Evolutionary conservation across 2,113 vertebrate genomes (phyloP).

Genomic region (Brevimyrus niger): DNA sequence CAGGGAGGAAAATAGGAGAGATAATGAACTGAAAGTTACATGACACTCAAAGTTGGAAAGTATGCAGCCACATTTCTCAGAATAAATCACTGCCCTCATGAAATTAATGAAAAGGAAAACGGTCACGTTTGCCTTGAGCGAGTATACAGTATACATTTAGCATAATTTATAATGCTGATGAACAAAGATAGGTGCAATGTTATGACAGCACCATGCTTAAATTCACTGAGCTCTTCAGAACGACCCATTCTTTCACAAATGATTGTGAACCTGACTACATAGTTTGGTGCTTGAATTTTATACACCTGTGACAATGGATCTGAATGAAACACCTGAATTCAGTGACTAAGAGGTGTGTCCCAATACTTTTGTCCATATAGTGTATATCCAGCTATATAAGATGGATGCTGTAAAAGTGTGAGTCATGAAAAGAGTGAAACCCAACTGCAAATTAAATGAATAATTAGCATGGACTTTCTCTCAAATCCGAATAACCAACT

Average conservation of each 20-base stretch:
- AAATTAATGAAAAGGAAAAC: not conserved
- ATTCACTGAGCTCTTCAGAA: not conserved
- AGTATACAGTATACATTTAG: not conserved
- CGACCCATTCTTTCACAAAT: not conserved
- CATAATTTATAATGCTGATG: not conserved
- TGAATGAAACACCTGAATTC: too few species aligned
- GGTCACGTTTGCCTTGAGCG: not conserved
- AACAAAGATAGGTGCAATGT: not conserved
- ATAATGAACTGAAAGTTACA: conserved; percentile 14
- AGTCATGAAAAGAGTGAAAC: too few species aligned
- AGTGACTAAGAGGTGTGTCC: too few species aligned
- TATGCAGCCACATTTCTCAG: not conserved
- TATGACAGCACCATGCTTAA: not conserved
- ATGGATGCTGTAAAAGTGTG: not conserved
- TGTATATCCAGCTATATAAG: not conserved
- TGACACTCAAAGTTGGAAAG: not conserved
- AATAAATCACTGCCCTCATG: not conserved
- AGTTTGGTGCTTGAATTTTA: too few species aligned
- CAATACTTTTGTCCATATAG: too few species aligned
- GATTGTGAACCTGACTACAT: not conserved
- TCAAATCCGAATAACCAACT: not conserved
- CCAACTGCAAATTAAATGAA: not conserved
- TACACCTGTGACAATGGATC: not conserved
- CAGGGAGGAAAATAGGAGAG: not conserved
- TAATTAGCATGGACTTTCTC: not conserved